Percentiles rank a stretch among this genome's conserved stretches.
Conservation (phyloP, 1,140 invertebrate genomes). For the Probaryconus sp. region DNA sequence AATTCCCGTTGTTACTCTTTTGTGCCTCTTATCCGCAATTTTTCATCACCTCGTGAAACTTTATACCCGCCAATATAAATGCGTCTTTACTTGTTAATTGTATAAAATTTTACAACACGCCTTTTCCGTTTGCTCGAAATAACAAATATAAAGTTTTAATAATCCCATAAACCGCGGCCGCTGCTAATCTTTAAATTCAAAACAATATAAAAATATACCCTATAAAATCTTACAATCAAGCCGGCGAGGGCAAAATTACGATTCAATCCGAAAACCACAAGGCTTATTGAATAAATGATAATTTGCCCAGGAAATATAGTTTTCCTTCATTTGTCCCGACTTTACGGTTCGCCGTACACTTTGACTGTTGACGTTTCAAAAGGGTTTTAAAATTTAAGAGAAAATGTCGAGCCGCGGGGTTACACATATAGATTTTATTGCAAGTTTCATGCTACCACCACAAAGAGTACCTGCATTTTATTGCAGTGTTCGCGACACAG, state of each 20-base stretch:
- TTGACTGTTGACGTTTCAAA: conserved; percentile 26
- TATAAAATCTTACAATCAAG: neutral
- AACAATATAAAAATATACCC: neutral
- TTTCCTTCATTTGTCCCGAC: conserved; percentile 10
- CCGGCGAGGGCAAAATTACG: neutral
- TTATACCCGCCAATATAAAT: no score
- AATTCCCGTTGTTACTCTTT: no score
- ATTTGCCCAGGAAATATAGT: conserved; percentile 13
- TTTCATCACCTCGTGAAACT: no score
- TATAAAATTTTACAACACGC: no score
- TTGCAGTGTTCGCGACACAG: conserved; percentile 9
- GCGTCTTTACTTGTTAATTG: no score
- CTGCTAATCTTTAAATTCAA: conserved; percentile 10
- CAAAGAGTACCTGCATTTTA: conserved; percentile 42
- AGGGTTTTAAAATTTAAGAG: conserved; percentile 31
- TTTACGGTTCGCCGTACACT: conserved; percentile 17
- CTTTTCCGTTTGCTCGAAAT: no score
- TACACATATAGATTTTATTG: conserved; percentile 38
- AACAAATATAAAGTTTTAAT: no score
- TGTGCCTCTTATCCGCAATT: no score
- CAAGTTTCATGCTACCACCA: conserved; percentile 21
- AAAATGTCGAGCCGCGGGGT: conserved; percentile 12
- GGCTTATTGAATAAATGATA: conserved; percentile 16
- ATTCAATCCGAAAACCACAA: conserved; percentile 4
- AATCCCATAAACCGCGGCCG: no score